Base-by-base conservation (phyloP, 2,797 vertebrate species). In the Tragelaphus eurycerus region DNA sequence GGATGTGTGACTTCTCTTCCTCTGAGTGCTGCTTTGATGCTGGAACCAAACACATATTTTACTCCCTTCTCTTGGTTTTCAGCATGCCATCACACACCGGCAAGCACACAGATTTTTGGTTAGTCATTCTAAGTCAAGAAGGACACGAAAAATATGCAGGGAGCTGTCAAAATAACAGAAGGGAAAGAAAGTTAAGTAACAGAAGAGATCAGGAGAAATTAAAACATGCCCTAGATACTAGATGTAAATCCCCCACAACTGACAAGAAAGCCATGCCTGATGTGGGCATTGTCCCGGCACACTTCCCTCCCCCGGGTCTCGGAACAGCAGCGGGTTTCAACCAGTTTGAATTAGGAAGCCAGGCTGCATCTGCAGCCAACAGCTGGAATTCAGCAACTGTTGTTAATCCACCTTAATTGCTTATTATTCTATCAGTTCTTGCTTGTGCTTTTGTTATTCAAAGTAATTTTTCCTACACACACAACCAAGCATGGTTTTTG, bases 371-470 rank as follows among this genome's bases (percentile, higher is more conserved):
- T 93, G 86, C 92, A 97, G 93, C 16, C 34, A 96, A 95, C 92
- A 98, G 78, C 97, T 98, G 96, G 97, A 97, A 97, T 93, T 83
- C 48, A 96, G 97, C 57, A 97, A 97, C 82, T 52, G 94, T 97
- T 97, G 81, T 94, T 98, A 98, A 98, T 97, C 19, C 46, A 97
- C 55, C 95, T 96, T 97, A 97, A 98, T 97, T 97, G 85, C 81
- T 96, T 97, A 98, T 98, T 98, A 98, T 98, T 98, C 74, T 95
- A 97, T 94, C 46, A 91, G 55, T 95, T 96, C 38, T 96, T 98
- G 74, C 97, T 98, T 95, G 60, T 85, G 97, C 62, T 96, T 98
- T 92, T 96, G 74, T 95, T 98, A 97, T 97, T 97, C 38, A 62
- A 95, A 97, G 89, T 74, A 85, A 97, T 98, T 98, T 95, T 93